Conservation (phyloP, 2,797 vertebrate species). For the Paguma larvata region DNA sequence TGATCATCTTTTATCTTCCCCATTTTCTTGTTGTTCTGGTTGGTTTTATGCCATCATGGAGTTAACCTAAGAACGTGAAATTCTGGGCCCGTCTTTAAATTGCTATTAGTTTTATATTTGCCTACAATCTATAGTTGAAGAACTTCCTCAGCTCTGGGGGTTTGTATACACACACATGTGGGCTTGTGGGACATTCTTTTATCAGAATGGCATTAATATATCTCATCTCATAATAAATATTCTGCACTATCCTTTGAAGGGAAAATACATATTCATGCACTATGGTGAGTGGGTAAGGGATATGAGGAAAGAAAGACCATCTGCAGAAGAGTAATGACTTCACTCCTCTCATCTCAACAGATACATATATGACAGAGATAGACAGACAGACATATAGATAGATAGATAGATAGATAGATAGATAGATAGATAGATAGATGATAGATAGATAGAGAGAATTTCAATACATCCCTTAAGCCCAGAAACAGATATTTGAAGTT, state of each 20-base stretch:
- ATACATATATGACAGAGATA: background rate
- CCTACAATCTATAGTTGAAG: background rate
- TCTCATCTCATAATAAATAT: constrained; percentile 46
- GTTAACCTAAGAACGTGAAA: background rate
- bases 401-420: background rate
- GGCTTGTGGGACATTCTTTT: background rate
- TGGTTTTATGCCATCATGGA: constrained; percentile 10
- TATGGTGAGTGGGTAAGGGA: background rate
- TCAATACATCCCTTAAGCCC: background rate
- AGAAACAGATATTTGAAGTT: background rate
- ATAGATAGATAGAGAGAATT: background rate
- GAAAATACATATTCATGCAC: constrained; percentile 50
- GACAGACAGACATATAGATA: background rate
- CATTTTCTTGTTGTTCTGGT: constrained; percentile 33
- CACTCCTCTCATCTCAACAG: background rate
- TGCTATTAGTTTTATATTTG: constrained; percentile 6
- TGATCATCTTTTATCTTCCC: background rate
- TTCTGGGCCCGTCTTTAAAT: background rate
- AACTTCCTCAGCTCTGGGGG: background rate
- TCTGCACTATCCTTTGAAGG: constrained; percentile 5
- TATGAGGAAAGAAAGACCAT: background rate
- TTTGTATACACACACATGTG: background rate
- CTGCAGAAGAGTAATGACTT: background rate
- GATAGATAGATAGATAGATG: background rate
- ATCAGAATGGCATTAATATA: constrained; percentile 23